Percentiles rank a stretch among this genome's conserved stretches.
These are phyloP conservation scores for Opisthograptis luteolata DNA, from an alignment of 2,888 invertebrate species.

Conservation along the genomic window DNA sequence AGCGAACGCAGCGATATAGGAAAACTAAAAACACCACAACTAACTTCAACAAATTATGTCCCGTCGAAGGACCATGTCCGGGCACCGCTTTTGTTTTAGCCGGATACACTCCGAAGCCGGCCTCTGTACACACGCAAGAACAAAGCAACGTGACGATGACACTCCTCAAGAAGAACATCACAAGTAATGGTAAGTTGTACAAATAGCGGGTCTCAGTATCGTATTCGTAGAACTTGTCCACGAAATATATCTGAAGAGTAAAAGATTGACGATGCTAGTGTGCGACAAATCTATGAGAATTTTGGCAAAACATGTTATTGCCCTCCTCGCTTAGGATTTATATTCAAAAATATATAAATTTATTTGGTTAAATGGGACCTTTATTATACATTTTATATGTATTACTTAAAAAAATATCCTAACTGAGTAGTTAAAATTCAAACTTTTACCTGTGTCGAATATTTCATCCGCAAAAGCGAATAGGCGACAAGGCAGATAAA, in stretches of 20 bases:
- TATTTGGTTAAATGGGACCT: no score
- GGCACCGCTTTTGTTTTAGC: slow-evolving; percentile 84
- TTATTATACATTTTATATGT: no score
- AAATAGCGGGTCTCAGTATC: slow-evolving; percentile 88
- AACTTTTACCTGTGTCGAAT: slow-evolving; percentile 75
- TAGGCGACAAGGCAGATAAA: slow-evolving; percentile 84
- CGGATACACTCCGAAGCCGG: slow-evolving; percentile 95
- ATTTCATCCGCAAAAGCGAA: slow-evolving; percentile 81
- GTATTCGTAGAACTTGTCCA: slow-evolving; percentile 86
- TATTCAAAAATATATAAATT: no score
- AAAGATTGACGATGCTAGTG: neutral
- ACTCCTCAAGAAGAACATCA: slow-evolving; percentile 89
- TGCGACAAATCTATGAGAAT: no score
- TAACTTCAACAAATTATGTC: slow-evolving; percentile 63
- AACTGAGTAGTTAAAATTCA: neutral
- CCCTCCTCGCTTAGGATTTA: no score
- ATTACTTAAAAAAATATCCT: no score
- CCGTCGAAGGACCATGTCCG: slow-evolving; percentile 90
- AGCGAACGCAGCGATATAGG: no score
- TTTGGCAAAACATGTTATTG: no score
- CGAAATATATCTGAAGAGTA: slow-evolving; percentile 86
- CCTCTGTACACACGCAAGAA: slow-evolving; percentile 92
- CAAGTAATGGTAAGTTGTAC: slow-evolving; percentile 91
- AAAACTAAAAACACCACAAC: no score
- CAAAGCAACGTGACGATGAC: slow-evolving; percentile 91